These are phyloP conservation scores for Halictus ligatus DNA, from an alignment of 2,888 invertebrate species.

Conservation along the genomic window DNA sequence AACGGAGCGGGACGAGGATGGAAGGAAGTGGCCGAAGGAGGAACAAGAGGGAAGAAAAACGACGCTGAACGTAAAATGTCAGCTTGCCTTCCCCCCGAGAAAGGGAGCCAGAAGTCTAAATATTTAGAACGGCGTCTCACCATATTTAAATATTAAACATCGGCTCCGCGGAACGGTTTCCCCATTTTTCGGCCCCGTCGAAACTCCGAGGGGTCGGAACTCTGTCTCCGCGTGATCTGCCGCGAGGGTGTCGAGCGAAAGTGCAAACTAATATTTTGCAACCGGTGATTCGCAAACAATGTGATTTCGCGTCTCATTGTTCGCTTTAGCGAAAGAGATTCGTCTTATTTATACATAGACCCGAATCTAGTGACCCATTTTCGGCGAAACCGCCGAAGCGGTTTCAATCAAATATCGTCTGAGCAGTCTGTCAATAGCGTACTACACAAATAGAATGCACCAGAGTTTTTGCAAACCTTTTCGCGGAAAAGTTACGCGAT, in stretches of 20 bases:
- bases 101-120: slow-evolving; percentile 58
- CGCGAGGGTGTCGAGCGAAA: background rate
- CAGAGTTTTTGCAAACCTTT: background rate
- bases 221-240: background rate
- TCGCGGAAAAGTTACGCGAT: background rate
- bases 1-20: background rate
- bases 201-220: background rate
- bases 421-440: background rate
- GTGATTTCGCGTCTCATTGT: background rate
- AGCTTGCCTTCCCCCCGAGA: slow-evolving; percentile 13
- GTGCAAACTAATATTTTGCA: background rate
- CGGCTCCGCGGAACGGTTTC: slow-evolving; percentile 6
- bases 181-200: slow-evolving; percentile 2
- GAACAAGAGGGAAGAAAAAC: slow-evolving; percentile 25
- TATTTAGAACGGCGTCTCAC: slow-evolving; percentile 62
- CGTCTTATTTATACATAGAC: background rate
- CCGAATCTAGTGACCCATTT: background rate
- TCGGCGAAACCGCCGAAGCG: too few species aligned
- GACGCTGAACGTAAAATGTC: slow-evolving; percentile 36
- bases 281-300: too few species aligned
- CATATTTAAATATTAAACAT: slow-evolving; percentile 69
- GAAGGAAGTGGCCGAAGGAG: background rate
- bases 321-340: background rate
- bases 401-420: background rate
- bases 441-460: background rate